A percentile compares a stretch with the other conserved stretches of the same genome.
These are phyloP conservation scores for Vireo griseus DNA, from an alignment of 2,797 vertebrate genomes.

Conservation along the genomic window DNA sequence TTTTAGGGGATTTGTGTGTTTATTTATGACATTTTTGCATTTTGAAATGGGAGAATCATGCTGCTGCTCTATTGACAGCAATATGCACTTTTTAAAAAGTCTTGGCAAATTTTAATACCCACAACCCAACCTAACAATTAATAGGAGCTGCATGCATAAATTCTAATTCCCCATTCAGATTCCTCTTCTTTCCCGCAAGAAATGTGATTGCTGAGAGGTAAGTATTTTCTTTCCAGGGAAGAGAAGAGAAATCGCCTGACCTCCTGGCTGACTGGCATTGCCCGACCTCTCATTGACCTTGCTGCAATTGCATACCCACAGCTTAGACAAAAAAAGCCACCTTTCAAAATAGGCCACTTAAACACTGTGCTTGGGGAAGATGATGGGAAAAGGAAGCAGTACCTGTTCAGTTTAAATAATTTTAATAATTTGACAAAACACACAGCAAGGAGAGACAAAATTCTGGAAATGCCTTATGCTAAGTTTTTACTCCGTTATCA, in stretches of 20 bases:
- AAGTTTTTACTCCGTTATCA: not conserved
- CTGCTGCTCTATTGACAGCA: not conserved
- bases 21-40: constrained; percentile 22
- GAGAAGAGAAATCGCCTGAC: not conserved
- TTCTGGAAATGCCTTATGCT: not conserved
- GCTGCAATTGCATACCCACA: not conserved
- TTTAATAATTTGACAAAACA: not conserved
- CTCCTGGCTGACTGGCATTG: constrained; percentile 19
- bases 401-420: not conserved
- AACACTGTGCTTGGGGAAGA: not conserved
- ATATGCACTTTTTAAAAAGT: not conserved
- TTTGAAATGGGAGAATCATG: not conserved
- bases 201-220: constrained; percentile 8
- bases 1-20: constrained; percentile 11
- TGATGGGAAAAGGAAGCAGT: not conserved
- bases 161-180: not conserved
- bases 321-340: constrained; percentile 20
- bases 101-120: constrained; percentile 2
- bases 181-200: constrained; percentile 1
- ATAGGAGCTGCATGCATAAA: not conserved
- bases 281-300: constrained; percentile 26
- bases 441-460: not conserved
- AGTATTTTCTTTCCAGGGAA: not conserved
- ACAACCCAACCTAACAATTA: constrained; percentile 20
- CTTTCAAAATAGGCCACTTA: constrained; percentile 22